phyloP scores from a whole-genome alignment of 2,888 invertebrate species.

The Epirrhoe tristata region DNA sequence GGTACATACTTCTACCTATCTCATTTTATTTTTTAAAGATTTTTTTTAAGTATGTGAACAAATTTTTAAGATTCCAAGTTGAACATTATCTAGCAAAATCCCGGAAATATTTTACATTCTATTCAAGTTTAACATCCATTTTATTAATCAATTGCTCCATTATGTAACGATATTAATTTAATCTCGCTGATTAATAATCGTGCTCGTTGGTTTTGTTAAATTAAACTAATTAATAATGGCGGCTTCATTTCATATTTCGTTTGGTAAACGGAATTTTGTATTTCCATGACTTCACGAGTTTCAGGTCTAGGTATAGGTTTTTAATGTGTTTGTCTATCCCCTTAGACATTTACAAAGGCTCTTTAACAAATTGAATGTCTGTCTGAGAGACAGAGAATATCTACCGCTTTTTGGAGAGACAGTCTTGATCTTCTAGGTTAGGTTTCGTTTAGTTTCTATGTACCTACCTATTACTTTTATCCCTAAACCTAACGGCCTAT shows the following conservation, averaged over 20 bases:
- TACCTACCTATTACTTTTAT: too few relatives aligned
- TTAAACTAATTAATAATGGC: constrained; percentile 32
- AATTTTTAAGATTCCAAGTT: neutral
- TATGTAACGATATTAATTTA: constrained; percentile 32
- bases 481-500: too few relatives aligned
- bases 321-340: too few relatives aligned
- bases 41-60: neutral
- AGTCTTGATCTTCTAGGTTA: too few relatives aligned
- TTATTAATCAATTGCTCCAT: constrained; percentile 30
- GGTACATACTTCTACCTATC: too few relatives aligned
- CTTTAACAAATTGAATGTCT: too few relatives aligned
- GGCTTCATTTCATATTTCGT: constrained; percentile 12
- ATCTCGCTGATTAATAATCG: constrained; percentile 29
- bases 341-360: too few relatives aligned
- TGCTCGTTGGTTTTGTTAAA: constrained; percentile 30
- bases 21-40: too few relatives aligned
- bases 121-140: constrained; percentile 23
- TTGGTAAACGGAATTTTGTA: neutral
- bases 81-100: constrained; percentile 1
- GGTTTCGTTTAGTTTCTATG: too few relatives aligned
- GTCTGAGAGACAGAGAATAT: too few relatives aligned
- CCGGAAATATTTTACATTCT: constrained; percentile 8
- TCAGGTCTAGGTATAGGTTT: too few relatives aligned
- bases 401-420: too few relatives aligned
- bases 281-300: neutral